Conservation (phyloP, 1,140 invertebrate genomes). For the Pseudomyrmex pallidus region DNA sequence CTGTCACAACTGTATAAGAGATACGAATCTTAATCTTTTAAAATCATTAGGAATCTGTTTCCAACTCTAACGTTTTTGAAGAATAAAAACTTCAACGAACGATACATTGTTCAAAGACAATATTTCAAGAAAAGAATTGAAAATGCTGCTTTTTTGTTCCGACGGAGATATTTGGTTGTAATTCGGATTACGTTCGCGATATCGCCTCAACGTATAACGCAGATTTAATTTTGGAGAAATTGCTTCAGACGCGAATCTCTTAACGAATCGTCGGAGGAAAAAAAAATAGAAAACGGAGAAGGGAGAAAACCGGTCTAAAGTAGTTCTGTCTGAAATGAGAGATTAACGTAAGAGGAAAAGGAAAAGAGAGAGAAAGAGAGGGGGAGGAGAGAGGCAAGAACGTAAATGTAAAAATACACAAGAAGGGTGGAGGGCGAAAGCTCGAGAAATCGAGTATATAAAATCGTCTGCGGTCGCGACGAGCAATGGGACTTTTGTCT, state of each 20-base stretch:
- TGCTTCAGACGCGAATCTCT: constrained; percentile 31
- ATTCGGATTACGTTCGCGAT: neutral
- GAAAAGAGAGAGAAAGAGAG: neutral
- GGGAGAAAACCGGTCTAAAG: constrained; percentile 54
- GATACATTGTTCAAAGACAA: neutral
- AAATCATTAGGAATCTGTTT: too few species aligned
- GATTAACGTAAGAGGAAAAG: constrained; percentile 41
- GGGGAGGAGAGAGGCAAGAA: neutral
- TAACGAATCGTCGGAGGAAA: constrained; percentile 15
- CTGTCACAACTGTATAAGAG: neutral
- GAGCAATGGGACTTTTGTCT: constrained; percentile 51
- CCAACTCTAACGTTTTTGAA: too few species aligned
- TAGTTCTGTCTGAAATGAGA: constrained; percentile 43
- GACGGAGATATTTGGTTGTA: neutral
- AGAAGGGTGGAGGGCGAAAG: neutral
- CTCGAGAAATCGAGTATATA: constrained; percentile 47
- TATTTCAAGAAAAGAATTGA: neutral
- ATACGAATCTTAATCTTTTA: neutral
- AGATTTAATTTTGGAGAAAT: constrained; percentile 53
- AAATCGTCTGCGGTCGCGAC: constrained; percentile 41
- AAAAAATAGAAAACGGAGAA: constrained; percentile 4
- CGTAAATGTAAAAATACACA: constrained; percentile 42
- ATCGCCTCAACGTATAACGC: too few species aligned
- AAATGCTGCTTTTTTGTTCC: neutral
- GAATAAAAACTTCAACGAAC: neutral